Evolutionary conservation across 2,113 vertebrate species (phyloP), one percentile per base, ranked within the genome.

Genomic region (Myotis davidii): DNA sequence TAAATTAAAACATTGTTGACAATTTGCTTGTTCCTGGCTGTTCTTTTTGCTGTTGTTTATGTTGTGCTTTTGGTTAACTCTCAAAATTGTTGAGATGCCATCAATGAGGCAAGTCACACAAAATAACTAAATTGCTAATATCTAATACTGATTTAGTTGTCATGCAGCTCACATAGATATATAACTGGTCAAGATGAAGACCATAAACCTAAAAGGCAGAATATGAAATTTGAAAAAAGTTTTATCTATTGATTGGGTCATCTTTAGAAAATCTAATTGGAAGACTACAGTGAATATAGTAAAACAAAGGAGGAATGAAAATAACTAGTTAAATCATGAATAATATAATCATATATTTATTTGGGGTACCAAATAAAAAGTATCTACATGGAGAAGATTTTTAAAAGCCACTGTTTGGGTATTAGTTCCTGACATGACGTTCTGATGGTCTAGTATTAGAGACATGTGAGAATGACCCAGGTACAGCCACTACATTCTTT

Each of bases 241-340:
- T 87, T 92, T 83, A 78, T 50, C 77, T 96, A 92, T 64, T 17
- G 39, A 70, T 21, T 92, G 95, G 6, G 13, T 5, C 84, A 39
- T 23, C 64, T 48, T 96, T 97, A 82, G 67, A 89, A 97, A 95
- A 65, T 73, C 2, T 20, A 13, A 85, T 92, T 93, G 93, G 74
- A 97, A 97, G 74, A 90, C 14, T 87, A 61, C 82, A 50, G 16
- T 3, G 52, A 81, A 89, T 65, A 64, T 2, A n/a, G 4, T 52
- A 77, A 92, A 88, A 59, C 27, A 73, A 18, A 39, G 32, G 37
- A 67, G 9, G 70, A 42, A 9, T 81, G 69, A 87, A 93, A 87
- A 88, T 50, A 93, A 78, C 9, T 84, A 50, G 6, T n/a, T 90
- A 81, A 67, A 65, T 89, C 25, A 65, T 93, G 37, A 90, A 18